These are phyloP conservation scores for Gallinago solitaria DNA, from an alignment of 2,797 vertebrate species.

Conservation along the genomic window DNA sequence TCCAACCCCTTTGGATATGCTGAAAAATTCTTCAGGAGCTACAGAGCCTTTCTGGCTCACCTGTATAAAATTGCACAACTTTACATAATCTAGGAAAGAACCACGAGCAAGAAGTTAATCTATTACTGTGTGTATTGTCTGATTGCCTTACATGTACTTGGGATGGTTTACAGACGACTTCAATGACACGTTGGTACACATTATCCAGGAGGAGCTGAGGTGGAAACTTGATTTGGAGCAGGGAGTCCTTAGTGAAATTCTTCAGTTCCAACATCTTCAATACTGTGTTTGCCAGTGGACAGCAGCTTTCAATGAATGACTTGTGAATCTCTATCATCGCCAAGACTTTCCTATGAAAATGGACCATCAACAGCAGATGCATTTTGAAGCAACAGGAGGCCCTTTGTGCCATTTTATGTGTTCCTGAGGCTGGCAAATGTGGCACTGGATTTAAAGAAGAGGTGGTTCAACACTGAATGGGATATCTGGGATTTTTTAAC, in stretches of 20 bases:
- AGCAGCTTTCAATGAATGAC: background rate
- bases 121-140: background rate
- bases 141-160: background rate
- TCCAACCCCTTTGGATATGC: background rate
- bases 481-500: background rate
- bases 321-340: background rate
- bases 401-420: background rate
- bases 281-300: background rate
- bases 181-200: fast-evolving
- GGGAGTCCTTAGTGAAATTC: background rate
- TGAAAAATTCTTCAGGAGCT: background rate
- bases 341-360: background rate
- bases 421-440: background rate
- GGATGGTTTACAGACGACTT: fast-evolving
- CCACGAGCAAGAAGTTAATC: background rate
- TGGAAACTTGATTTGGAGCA: background rate
- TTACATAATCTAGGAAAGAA: background rate
- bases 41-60: background rate
- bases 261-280: background rate
- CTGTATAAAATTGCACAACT: background rate
- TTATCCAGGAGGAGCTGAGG: background rate
- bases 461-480: background rate
- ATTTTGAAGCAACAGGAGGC: background rate
- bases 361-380: background rate
- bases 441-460: background rate